Percentiles rank a stretch among this genome's conserved stretches.
phyloP scores from a whole-genome alignment of 2,888 invertebrate genomes.

The Psococerastis gibbosa region DNA sequence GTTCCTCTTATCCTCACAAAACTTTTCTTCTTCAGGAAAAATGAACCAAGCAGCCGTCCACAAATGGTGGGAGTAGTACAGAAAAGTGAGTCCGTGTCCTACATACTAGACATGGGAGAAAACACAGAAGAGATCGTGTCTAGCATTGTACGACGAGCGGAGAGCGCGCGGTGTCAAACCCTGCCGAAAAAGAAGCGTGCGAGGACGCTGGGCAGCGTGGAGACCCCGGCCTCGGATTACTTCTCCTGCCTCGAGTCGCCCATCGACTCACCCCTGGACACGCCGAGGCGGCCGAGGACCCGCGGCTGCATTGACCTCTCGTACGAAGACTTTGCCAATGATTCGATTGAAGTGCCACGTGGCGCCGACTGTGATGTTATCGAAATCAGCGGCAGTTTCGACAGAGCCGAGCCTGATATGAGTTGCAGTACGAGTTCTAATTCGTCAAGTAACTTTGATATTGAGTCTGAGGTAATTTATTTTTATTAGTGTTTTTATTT shows the following conservation, averaged over 20 bases:
- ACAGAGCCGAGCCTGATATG: conserved; percentile 3
- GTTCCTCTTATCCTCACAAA: too few relatives aligned
- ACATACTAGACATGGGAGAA: conserved; percentile 62
- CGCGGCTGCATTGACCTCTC: background rate
- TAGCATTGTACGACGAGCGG: conserved; percentile 45
- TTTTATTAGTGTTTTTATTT: too few relatives aligned
- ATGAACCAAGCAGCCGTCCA: conserved; percentile 30
- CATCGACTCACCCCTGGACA: background rate
- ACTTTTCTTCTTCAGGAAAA: background rate
- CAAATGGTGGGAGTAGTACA: conserved; percentile 68
- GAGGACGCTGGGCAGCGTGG: conserved; percentile 1
- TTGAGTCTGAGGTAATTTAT: conserved; percentile 11
- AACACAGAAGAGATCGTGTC: conserved; percentile 51
- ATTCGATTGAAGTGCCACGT: background rate
- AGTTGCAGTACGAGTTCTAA: conserved; percentile 3
- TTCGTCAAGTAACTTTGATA: conserved; percentile 10
- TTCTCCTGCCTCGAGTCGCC: background rate
- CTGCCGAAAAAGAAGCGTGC: conserved; percentile 15
- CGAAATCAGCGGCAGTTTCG: conserved; percentile 7
- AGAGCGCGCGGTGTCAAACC: conserved; percentile 17
- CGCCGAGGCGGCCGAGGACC: background rate
- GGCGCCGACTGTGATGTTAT: conserved; percentile 5
- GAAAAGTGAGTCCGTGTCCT: conserved; percentile 71
- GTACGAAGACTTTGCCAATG: conserved; percentile 1
- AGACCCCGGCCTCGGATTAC: background rate